Conservation (phyloP, 2,888 invertebrate species). For the Cantharis nigra region DNA sequence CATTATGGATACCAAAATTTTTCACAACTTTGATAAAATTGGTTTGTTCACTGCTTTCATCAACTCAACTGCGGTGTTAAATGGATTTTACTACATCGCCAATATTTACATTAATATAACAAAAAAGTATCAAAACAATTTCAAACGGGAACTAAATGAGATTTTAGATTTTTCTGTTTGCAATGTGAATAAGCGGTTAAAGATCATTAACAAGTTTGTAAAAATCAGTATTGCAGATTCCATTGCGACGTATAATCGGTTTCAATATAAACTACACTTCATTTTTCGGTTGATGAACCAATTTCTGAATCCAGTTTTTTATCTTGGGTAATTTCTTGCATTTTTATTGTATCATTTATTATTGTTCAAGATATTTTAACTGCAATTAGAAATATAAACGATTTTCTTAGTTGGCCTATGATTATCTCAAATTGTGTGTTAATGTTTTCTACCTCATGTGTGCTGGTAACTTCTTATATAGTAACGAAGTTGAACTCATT, state of each 20-base stretch:
- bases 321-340: neutral
- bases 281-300: neutral
- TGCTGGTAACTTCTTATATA: neutral
- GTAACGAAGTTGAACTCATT: neutral
- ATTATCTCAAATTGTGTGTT: neutral
- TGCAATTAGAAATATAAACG: neutral
- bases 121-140: neutral
- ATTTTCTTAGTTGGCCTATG: neutral
- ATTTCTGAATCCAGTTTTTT: neutral
- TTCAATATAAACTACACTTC: neutral
- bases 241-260: neutral
- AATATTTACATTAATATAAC: neutral
- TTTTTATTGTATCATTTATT: neutral
- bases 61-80: neutral
- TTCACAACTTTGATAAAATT: neutral
- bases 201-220: neutral
- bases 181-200: neutral
- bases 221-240: neutral
- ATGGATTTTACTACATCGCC: neutral
- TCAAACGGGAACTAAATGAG: neutral
- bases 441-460: fast-evolving
- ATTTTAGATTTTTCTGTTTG: neutral
- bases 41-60: neutral
- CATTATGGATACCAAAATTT: neutral
- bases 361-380: neutral